phyloP scores from a whole-genome alignment of 2,888 invertebrate genomes.

The Aphodius granarius region DNA sequence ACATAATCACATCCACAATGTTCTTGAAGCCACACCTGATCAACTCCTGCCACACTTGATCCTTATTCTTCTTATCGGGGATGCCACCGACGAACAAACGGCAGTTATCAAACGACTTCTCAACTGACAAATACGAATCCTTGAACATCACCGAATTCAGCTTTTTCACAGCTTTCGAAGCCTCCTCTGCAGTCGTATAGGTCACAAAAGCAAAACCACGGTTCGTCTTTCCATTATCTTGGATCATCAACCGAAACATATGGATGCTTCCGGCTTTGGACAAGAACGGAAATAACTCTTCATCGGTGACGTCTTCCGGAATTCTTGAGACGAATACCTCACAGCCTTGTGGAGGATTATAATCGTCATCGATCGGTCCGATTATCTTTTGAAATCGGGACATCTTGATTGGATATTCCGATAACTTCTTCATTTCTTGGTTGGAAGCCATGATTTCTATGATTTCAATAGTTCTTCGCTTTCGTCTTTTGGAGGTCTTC shows the following conservation, averaged over 20 bases:
- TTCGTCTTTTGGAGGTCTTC: neutral
- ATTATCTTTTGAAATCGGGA: neutral
- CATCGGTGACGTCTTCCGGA: constrained; percentile 76
- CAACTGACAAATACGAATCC: constrained; percentile 69
- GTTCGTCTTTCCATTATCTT: constrained; percentile 65
- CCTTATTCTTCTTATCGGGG: constrained; percentile 58
- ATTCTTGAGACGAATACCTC: constrained; percentile 82
- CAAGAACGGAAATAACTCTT: constrained; percentile 76
- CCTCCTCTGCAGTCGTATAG: constrained; percentile 60
- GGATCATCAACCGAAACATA: constrained; percentile 81
- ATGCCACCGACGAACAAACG: constrained; percentile 51
- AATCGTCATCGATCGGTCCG: neutral
- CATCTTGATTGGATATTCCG: neutral
- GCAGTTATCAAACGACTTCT: constrained; percentile 81
- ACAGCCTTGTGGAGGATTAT: constrained; percentile 62
- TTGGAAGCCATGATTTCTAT: neutral
- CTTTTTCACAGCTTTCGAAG: constrained; percentile 64
- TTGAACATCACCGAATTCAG: constrained; percentile 69
- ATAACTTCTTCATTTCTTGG: neutral
- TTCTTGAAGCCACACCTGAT: constrained; percentile 53
- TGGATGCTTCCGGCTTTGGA: constrained; percentile 68
- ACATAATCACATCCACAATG: constrained; percentile 69
- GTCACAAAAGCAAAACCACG: constrained; percentile 81
- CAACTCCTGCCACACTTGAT: constrained; percentile 66
- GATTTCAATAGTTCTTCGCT: neutral